These are phyloP conservation scores for Perdita meconis DNA, from an alignment of 2,888 invertebrate species.

Conservation along the genomic window DNA sequence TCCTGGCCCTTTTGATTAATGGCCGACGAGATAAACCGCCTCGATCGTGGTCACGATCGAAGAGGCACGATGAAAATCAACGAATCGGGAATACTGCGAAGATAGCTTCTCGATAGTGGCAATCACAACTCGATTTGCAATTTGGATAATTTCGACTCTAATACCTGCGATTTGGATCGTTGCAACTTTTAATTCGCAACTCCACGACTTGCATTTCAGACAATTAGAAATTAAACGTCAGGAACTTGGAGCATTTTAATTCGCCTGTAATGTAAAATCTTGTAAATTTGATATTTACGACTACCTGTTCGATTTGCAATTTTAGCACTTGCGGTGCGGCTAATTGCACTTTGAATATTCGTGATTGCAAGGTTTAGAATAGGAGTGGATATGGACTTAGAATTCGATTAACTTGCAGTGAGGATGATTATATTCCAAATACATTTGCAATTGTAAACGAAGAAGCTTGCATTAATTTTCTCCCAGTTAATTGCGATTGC, in stretches of 20 bases:
- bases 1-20: conserved; percentile 65
- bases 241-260: neutral
- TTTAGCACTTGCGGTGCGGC: neutral
- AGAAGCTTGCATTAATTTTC: neutral
- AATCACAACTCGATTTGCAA: neutral
- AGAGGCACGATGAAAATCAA: conserved; percentile 16
- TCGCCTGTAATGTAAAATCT: neutral
- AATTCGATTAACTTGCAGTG: neutral
- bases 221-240: neutral
- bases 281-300: neutral
- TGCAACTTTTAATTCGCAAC: no score
- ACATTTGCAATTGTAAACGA: no score
- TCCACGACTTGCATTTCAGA: neutral
- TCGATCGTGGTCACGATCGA: conserved; percentile 32
- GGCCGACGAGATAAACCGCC: conserved; percentile 61
- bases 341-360: neutral
- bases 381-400: no score
- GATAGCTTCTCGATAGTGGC: neutral
- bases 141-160: neutral
- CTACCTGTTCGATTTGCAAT: neutral
- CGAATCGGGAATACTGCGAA: neutral
- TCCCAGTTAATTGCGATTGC: no score
- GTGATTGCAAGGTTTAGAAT: neutral
- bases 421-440: neutral
- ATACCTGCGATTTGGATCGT: no score